Conservation (phyloP, 1,140 invertebrate genomes). For the Lordiphosa stackelbergi region DNA sequence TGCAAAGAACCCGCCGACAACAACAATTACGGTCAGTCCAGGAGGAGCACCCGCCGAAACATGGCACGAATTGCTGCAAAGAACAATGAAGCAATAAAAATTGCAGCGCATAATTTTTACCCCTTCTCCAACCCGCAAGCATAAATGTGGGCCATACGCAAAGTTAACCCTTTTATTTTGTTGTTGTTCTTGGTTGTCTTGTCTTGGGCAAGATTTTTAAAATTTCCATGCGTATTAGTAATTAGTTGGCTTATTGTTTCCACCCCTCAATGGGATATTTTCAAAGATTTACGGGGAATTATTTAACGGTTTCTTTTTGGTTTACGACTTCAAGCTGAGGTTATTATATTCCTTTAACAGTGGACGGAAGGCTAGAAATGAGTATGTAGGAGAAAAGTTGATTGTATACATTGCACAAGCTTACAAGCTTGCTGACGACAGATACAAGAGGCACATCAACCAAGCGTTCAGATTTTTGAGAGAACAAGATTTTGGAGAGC, state of each 20-base stretch:
- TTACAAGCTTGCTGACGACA: too few species aligned
- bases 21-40: constrained; percentile 26
- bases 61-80: constrained; percentile 34
- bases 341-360: constrained; percentile 1
- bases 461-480: too few species aligned
- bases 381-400: too few species aligned
- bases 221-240: constrained; percentile 74
- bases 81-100: constrained; percentile 75
- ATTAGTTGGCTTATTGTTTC: constrained; percentile 69
- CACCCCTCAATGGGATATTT: background rate
- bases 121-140: constrained; percentile 10
- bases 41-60: constrained; percentile 25
- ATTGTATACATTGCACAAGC: too few species aligned
- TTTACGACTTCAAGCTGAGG: constrained; percentile 10
- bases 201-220: constrained; percentile 26
- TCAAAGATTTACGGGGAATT: too few species aligned
- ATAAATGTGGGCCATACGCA: constrained; percentile 11
- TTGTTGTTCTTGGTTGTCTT: constrained; percentile 6
- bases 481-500: too few species aligned
- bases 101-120: constrained; percentile 72
- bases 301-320: too few species aligned
- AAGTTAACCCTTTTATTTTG: constrained; percentile 50
- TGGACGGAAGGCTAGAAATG: too few species aligned
- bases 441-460: too few species aligned
- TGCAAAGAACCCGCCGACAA: constrained; percentile 52